Evolutionary conservation across 2,888 invertebrate genomes (phyloP), one percentile per base, ranked within the genome.

Genomic region (Acronicta psi): DNA sequence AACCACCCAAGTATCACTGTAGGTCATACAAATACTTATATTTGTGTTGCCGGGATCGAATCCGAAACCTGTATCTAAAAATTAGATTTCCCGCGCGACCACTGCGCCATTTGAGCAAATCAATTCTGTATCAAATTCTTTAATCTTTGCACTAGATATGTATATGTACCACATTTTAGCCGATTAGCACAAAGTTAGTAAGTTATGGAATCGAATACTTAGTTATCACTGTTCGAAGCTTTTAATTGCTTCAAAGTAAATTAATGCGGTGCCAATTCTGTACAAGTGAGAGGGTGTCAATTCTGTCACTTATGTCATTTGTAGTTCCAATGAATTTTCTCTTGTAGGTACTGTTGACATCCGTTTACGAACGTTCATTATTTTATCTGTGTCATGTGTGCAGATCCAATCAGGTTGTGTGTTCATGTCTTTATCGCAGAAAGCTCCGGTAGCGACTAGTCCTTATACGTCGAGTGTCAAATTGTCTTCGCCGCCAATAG

Each of bases 401-500:
- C 69, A 47, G 18, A 61, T 47, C 47, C 58, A 60, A 75, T 79
- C 66, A 69, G 53, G 40, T 17, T 77, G 69, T 79, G 65, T 77
- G 67, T 60, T 49, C 53, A 69, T 56, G 63, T 71, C 44, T 72
- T 86, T 82, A 82, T 67, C 59, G 51, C 73, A 77, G 83, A 83
- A 81, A 82, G 81, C 74, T 71, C 66, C 67, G 60, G 61, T 62
- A 71, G 71, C 57, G 83, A 81, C 59, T 82, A 51, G n/a, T 17
- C 76, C 75, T 56, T 68, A 82, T 69, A 83, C 43, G 88, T 87
- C 45, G 53, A 75, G 88, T 87, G 89, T 85, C 85, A 87, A 88
- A 80, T 80, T 72, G 71, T 61, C 52, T 69, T 55, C 37, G 20
- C 36, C 42, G 53, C 45, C 52, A 50, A 66, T 69, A 34, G 72